These are phyloP conservation scores for Trichechus manatus DNA, from an alignment of 2,113 vertebrate genomes.

Conservation along the genomic window DNA sequence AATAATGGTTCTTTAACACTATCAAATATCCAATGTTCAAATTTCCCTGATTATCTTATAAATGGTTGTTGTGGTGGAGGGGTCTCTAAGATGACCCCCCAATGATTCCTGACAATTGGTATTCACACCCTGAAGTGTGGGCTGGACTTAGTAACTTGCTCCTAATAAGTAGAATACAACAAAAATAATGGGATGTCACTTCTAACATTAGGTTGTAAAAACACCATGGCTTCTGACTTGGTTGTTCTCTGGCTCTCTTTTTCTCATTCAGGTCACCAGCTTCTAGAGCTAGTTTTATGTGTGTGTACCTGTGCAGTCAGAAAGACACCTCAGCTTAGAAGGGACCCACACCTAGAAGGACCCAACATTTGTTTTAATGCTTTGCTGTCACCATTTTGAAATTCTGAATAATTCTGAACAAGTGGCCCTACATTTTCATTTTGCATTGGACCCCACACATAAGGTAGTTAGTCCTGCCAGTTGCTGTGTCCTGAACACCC, in stretches of 20 bases:
- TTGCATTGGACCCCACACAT: background rate
- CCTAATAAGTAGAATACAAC: background rate
- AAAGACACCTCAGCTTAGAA: background rate
- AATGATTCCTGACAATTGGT: background rate
- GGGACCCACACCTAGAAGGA: background rate
- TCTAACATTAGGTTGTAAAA: background rate
- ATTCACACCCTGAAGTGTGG: background rate
- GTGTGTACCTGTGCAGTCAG: background rate
- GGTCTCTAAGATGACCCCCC: background rate
- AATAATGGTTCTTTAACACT: background rate
- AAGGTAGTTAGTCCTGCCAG: background rate
- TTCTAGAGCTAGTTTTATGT: background rate
- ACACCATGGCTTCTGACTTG: background rate
- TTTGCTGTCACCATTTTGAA: background rate
- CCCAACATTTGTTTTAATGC: background rate
- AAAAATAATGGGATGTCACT: background rate
- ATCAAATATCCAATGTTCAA: background rate
- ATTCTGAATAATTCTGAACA: background rate
- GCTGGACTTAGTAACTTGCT: background rate
- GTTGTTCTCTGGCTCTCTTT: background rate
- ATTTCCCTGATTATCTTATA: background rate
- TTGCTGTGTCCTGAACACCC: background rate
- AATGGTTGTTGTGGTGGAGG: background rate
- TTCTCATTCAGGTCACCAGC: background rate
- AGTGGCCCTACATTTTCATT: background rate